Base-by-base conservation (phyloP, 2,113 vertebrate species). In the Passer domesticus region DNA sequence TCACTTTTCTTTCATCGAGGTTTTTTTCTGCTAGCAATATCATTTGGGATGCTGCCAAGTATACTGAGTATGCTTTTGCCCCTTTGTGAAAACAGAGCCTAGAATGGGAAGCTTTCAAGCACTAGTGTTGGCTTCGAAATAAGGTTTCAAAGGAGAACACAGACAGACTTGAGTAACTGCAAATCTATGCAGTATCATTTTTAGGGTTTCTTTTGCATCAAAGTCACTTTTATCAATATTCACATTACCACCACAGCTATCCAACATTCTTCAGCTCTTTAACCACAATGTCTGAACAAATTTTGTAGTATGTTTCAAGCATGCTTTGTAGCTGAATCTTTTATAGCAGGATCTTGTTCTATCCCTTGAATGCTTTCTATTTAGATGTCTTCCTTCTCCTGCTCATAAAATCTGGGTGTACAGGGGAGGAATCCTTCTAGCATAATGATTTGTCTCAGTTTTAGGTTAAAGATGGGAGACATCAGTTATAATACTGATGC, bases 1-100 rank as follows among this genome's bases (percentile, higher is more conserved):
- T 95, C 28, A 70, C 92, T 97, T 97, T 95, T 60, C 15, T 85
- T 90, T 89, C 33, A 66, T 4, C 74, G 39, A 86, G 69, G 31
- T 21, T 9, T 93, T 93, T 92, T 97, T 90, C 60, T 68, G 56
- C 89, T 85, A 80, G 68, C 76, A 96, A 52, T 89, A 87, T 66
- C 59, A 56, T 95, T 94, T 96, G 15, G 39, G 79, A 84, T 94
- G 82, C 63, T 95, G 93, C 83, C 92, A 81, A 89, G 85, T 93
- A 77, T 64, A 85, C 25, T 31, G 50, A 77, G 44, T 58, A 53
- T 30, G 13, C 7, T 68, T 70, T 96, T 91, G 39, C 22, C 62
- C 69, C 63, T 94, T 50, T 80, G 17, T 69, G 87, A 95, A 95
- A 93, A 92, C 35, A 83, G 94, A 87, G 41, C 39, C 56, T 97